These are phyloP conservation scores for Melopsittacus undulatus DNA, from an alignment of 2,797 vertebrate genomes.

Conservation along the genomic window DNA sequence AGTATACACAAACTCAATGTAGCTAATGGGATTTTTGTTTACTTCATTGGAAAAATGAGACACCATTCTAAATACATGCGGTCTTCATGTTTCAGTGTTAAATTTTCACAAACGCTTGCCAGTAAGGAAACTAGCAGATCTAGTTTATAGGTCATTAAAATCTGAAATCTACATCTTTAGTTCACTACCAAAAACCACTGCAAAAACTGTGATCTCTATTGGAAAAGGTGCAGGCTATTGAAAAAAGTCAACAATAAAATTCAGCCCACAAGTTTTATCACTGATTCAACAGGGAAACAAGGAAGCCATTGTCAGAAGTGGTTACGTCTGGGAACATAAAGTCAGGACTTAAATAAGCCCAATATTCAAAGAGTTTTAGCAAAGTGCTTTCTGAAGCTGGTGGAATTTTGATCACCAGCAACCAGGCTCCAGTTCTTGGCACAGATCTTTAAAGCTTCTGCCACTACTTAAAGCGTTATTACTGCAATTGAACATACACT, in stretches of 20 bases:
- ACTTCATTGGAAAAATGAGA: background rate
- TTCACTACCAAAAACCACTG: background rate
- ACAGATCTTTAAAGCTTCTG: background rate
- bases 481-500: fast-evolving
- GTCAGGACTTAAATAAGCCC: background rate
- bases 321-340: constrained; percentile 7
- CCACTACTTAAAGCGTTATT: background rate
- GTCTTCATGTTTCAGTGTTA: background rate
- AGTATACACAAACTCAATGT: background rate
- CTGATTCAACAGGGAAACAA: constrained; percentile 61
- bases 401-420: constrained; percentile 34
- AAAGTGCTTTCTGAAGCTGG: background rate
- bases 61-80: background rate
- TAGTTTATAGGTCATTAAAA: background rate
- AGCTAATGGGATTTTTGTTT: background rate
- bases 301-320: constrained; percentile 51
- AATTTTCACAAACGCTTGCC: background rate
- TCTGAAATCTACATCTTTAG: background rate
- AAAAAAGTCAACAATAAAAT: constrained; percentile 49
- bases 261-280: constrained; percentile 45
- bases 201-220: background rate
- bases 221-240: background rate
- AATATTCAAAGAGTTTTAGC: background rate
- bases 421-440: background rate
- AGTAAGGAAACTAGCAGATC: background rate